phyloP scores from a whole-genome alignment of 2,113 vertebrate genomes.

The Amblyopsis rosae region DNA sequence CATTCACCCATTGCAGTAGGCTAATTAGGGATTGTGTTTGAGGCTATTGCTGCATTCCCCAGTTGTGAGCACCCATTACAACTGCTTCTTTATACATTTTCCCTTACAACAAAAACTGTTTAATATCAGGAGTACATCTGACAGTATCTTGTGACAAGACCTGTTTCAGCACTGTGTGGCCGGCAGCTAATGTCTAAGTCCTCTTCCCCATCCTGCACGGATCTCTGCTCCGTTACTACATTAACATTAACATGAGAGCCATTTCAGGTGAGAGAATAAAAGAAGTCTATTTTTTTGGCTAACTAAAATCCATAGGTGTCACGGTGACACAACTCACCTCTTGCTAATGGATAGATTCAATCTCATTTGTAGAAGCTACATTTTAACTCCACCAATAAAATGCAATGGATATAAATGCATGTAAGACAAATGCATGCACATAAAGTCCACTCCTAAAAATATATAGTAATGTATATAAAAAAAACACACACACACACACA shows the following conservation, averaged over 20 bases:
- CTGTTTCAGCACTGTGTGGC: neutral
- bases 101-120: slow-evolving; percentile 48
- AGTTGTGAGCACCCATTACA: slow-evolving; percentile 57
- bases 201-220: neutral
- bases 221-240: slow-evolving; percentile 17
- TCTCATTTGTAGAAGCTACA: slow-evolving; percentile 20
- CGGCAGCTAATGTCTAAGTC: neutral
- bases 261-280: slow-evolving; percentile 57
- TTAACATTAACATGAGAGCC: slow-evolving; percentile 18
- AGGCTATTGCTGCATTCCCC: slow-evolving; percentile 50
- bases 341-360: slow-evolving; percentile 26
- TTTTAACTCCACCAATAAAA: slow-evolving; percentile 22
- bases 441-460: slow-evolving; percentile 9
- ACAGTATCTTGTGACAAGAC: neutral
- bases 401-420: too few species aligned
- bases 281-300: slow-evolving; percentile 25
- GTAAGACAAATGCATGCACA: too few species aligned
- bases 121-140: slow-evolving; percentile 26
- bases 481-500: slow-evolving; percentile 2
- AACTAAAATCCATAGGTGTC: slow-evolving; percentile 46
- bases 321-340: slow-evolving; percentile 16
- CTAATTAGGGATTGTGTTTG: slow-evolving; percentile 49
- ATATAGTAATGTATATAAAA: neutral
- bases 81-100: slow-evolving; percentile 53
- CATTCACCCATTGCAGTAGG: slow-evolving; percentile 8